phyloP scores from a whole-genome alignment of 2,888 invertebrate species.

The Gordius sp. region DNA sequence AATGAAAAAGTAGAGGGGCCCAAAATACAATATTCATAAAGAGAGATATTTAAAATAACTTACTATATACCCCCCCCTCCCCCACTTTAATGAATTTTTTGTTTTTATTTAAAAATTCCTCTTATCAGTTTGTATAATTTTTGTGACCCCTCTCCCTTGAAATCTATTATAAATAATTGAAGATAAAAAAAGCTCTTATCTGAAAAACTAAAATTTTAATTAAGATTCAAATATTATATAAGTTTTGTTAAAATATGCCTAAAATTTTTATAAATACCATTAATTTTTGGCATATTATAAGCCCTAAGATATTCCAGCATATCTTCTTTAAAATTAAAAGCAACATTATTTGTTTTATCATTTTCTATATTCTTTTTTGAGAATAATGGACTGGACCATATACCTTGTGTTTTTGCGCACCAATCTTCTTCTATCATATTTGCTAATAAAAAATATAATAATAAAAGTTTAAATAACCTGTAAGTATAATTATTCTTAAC shows the following conservation, averaged over 20 bases:
- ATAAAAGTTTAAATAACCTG: constrained; percentile 31
- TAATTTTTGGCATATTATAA: constrained; percentile 38
- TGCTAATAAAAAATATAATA: constrained; percentile 27
- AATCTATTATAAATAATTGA: no score
- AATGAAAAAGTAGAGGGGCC: no score
- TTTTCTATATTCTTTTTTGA: background rate
- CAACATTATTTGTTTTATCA: constrained; percentile 42
- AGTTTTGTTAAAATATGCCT: no score
- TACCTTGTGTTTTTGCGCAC: constrained; percentile 76
- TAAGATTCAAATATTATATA: background rate
- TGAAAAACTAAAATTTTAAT: constrained; percentile 32
- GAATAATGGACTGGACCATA: constrained; percentile 20
- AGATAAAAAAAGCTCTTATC: no score
- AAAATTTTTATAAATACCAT: background rate
- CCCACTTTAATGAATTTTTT: no score
- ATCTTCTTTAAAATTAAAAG: constrained; percentile 51
- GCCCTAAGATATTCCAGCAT: constrained; percentile 46
- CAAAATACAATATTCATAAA: no score
- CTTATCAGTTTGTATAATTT: no score
- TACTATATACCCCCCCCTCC: no score
- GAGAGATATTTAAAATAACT: no score
- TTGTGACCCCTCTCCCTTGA: no score
- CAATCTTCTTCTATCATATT: constrained; percentile 72
- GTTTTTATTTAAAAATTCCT: no score
- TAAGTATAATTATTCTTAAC: constrained; percentile 56